Base-by-base conservation (phyloP, 1,140 invertebrate genomes). In the Drepana arcuata region DNA sequence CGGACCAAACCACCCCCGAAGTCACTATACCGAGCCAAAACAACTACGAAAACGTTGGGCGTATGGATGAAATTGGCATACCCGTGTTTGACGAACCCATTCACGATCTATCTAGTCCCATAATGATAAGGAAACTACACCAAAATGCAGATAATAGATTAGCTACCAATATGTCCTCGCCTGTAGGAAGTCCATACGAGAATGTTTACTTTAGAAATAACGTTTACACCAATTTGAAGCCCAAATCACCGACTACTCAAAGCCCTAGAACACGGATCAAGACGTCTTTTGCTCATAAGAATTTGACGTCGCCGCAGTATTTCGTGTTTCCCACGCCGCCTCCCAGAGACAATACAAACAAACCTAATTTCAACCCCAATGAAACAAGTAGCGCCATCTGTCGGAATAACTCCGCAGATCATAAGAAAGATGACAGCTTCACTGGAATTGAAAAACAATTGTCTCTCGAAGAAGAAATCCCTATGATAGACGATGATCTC, bases 201-300 rank as follows among this genome's bases (percentile, higher is more conserved):
- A 88, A 87, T 49, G 69, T 85, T 1, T 82, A 80, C 16, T 63
- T 54, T 27, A 62, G 71, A 64, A 69, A 77, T 39, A 66, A 74
- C 25, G 24, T 54, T 0, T 55, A 54, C 12, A 44, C 48, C 2
- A 71, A 71, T 34, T 48, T 80, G 15, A 84, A 83, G 49, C 85
- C 85, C 6, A 83, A 84, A 42, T 87, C 86, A 2, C 88, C 89
- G 1, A 83, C 73, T 37, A 78, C 81, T 0, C 74, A 84, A 51
- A 84, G 83, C 34, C 83, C 83, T 7, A 77, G 90, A 42, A 89
- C 88, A 12, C 77, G 88, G 60, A 91, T 91, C 23, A 89, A 88
- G 56, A 90, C 89, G 1, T 77, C 60, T 12, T 84, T 79, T 24
- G 74, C 83, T 6, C 80, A 84, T 49, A 84, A 82, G 55, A 84